These are phyloP conservation scores for Elachura formosa DNA, from an alignment of 2,113 vertebrate species.

Conservation along the genomic window DNA sequence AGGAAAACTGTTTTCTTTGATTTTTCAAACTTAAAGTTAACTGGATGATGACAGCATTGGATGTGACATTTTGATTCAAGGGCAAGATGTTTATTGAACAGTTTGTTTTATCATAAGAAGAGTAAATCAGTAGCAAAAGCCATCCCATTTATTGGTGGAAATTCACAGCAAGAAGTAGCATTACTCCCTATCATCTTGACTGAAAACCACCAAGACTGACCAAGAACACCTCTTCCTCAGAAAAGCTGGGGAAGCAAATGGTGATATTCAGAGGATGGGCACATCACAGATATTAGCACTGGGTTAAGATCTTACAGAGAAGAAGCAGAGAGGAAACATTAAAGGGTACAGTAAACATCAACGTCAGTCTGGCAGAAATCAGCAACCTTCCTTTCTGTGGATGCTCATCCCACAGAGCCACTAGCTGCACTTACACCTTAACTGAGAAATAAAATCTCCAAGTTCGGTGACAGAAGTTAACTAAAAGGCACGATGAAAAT, in stretches of 20 bases:
- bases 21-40: background rate
- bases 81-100: background rate
- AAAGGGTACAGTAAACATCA: background rate
- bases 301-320: background rate
- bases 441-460: background rate
- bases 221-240: background rate
- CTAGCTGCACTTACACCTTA: background rate
- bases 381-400: background rate
- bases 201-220: background rate
- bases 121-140: background rate
- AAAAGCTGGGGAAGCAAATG: background rate
- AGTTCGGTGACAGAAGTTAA: background rate
- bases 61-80: background rate
- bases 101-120: background rate
- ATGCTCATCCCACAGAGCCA: background rate
- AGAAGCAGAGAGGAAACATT: background rate
- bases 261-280: background rate
- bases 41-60: background rate
- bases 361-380: background rate
- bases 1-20: background rate
- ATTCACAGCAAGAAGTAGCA: background rate
- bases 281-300: background rate
- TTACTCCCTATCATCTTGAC: background rate
- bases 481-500: background rate
- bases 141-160: fast-evolving